Base-by-base conservation (phyloP, 2,888 invertebrate species). In the Galeopsomyia nigrocyanea region DNA sequence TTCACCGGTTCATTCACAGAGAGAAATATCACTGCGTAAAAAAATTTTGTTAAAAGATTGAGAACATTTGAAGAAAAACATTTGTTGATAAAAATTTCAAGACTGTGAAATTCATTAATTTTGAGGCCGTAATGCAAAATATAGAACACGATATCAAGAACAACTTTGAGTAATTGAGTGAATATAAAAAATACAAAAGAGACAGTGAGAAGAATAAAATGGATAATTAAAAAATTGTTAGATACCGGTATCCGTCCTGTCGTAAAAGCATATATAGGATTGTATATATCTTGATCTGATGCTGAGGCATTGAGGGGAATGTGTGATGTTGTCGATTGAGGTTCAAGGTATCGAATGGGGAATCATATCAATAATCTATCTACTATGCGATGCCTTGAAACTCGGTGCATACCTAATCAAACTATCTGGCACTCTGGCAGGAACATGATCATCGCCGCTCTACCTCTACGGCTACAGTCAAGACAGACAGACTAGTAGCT, bases 381-480 rank as follows among this genome's bases (percentile, higher is more conserved):
- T 82, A 83, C 81, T 79, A 83, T 26, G 83, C 79, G 81, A 82
- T 83, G 84, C 84, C 80, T 83, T 82, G 80, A 68, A 82, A 81
- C 80, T 81, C 80, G 82, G 84, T 85, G 86, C 86, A 81, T 85
- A 86, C 86, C 86, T 86, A 86, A 71, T 71, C 61, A 82, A 84
- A 79, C 84, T 85, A 84, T 84, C 81, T 83, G 85, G 82, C 82
- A 85, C 80, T 85, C 84, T 71, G 74, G 39, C 85, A 79, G 83
- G 82, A 79, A 82, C 83, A 82, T 83, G 80, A 78, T 81, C 82
- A 82, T 82, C 80, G 84, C 84, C 78, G 84, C 85, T 75, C 75
- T 86, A 86, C 81, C 80, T 85, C 84, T 86, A 85, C 84, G 81
- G 81, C 84, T 84, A 79, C 66, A 84, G 84, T 84, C 84, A 84